Evolutionary conservation across 1,140 invertebrate species (phyloP).

Genomic region (Anastrepha obliqua): DNA sequence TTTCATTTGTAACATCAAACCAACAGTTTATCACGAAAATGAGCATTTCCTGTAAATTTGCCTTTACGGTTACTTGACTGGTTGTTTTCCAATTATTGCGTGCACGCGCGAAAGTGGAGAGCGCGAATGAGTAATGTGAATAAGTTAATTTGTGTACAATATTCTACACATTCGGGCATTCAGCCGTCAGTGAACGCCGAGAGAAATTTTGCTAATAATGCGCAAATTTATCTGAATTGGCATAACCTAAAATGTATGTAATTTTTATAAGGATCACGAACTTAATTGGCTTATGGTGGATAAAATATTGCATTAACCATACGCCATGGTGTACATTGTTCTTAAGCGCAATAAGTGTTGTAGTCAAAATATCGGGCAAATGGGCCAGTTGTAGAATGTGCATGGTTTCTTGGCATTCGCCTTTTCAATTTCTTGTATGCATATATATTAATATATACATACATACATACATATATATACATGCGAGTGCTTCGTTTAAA

Average conservation of each 20-base stretch:
- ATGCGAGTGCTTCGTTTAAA: too few species aligned
- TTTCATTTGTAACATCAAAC: slow-evolving; percentile 18
- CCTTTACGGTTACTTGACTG: not conserved
- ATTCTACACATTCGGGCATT: not conserved
- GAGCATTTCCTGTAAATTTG: not conserved
- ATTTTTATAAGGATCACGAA: not conserved
- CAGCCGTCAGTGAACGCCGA: not conserved
- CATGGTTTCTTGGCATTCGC: too few species aligned
- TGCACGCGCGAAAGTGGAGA: not conserved
- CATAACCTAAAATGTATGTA: too few species aligned
- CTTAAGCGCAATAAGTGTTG: not conserved
- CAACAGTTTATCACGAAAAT: slow-evolving; percentile 9
- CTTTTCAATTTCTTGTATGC: too few species aligned
- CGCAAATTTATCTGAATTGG: slow-evolving; percentile 1
- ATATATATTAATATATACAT: too few species aligned
- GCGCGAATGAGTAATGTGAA: slow-evolving; percentile 10
- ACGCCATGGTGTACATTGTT: not conserved
- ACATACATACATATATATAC: too few species aligned
- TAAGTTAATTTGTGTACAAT: slow-evolving; percentile 21
- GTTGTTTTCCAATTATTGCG: not conserved
- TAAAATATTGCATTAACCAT: not conserved
- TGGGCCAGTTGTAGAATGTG: too few species aligned
- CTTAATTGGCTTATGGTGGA: not conserved
- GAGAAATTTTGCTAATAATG: not conserved
- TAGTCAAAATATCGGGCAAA: not conserved